Percentiles rank a stretch among this genome's conserved stretches.
phyloP scores from a whole-genome alignment of 2,888 invertebrate genomes.

The Crematogaster levior region DNA sequence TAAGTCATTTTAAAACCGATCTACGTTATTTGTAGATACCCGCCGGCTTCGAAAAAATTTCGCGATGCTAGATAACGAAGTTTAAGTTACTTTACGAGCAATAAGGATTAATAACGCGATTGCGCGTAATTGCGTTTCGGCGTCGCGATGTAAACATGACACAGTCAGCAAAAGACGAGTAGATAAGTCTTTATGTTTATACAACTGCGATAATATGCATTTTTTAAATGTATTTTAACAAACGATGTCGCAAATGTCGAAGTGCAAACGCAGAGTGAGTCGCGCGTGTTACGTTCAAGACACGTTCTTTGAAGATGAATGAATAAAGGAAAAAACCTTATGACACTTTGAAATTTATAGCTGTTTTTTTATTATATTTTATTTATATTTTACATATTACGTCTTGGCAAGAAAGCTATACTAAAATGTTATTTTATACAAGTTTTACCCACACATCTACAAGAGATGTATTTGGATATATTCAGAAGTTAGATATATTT shows the following conservation, averaged over 20 bases:
- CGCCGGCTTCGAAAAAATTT: conserved; percentile 18
- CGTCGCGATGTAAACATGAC: conserved; percentile 15
- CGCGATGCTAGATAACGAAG: conserved; percentile 24
- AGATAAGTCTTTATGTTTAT: conserved; percentile 27
- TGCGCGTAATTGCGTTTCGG: conserved; percentile 34
- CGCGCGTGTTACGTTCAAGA: neutral
- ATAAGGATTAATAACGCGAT: conserved; percentile 35
- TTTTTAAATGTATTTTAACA: conserved; percentile 16
- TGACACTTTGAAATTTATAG: neutral
- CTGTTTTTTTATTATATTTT: neutral
- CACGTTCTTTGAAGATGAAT: neutral
- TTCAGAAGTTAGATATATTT: neutral
- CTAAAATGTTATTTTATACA: neutral
- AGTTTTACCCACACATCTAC: neutral
- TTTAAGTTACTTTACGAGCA: conserved; percentile 1
- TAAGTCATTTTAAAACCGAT: neutral
- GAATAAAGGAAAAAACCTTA: neutral
- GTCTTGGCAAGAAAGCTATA: neutral
- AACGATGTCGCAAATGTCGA: conserved; percentile 20
- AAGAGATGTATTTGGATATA: no score
- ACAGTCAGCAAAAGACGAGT: conserved; percentile 12
- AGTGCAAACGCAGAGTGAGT: neutral
- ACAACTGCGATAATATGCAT: conserved; percentile 22
- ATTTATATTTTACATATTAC: no score
- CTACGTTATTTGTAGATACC: neutral